Evolutionary conservation across 1,140 invertebrate genomes (phyloP).

Genomic region (Uloborus diversus): DNA sequence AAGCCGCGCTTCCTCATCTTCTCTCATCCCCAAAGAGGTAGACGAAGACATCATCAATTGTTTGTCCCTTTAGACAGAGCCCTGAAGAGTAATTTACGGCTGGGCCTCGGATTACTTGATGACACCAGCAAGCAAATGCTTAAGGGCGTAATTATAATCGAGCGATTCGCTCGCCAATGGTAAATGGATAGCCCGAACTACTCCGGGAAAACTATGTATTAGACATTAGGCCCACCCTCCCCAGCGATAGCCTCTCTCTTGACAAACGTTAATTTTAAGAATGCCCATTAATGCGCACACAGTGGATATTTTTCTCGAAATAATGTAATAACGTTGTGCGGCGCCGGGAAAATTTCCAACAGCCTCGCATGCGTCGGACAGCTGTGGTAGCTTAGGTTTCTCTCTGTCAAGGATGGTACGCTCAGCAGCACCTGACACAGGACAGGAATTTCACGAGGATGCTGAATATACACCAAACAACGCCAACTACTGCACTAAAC

Average conservation of each 20-base stretch:
- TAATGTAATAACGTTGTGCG: neutral
- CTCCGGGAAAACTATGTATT: constrained; percentile 45
- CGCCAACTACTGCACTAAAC: no score
- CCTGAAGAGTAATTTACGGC: constrained; percentile 47
- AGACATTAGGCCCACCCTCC: constrained; percentile 15
- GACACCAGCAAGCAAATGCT: constrained; percentile 49
- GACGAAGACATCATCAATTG: constrained; percentile 55
- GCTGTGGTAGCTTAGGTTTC: no score
- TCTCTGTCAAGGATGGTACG: no score
- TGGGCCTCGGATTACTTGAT: constrained; percentile 45
- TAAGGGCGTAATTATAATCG: constrained; percentile 54
- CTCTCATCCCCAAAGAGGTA: constrained; percentile 6
- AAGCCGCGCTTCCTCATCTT: constrained; percentile 4
- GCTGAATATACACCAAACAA: no score
- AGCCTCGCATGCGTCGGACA: no score
- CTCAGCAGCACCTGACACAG: no score
- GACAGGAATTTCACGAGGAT: no score
- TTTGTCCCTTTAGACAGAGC: constrained; percentile 51
- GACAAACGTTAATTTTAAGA: constrained; percentile 41
- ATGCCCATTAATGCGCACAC: constrained; percentile 33
- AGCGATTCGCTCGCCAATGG: constrained; percentile 37
- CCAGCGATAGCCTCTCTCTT: neutral
- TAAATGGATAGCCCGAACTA: constrained; percentile 45
- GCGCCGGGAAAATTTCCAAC: neutral
- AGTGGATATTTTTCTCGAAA: constrained; percentile 48